Conservation (phyloP, 1,140 invertebrate genomes). For the Brachionus rotundiformis region DNA sequence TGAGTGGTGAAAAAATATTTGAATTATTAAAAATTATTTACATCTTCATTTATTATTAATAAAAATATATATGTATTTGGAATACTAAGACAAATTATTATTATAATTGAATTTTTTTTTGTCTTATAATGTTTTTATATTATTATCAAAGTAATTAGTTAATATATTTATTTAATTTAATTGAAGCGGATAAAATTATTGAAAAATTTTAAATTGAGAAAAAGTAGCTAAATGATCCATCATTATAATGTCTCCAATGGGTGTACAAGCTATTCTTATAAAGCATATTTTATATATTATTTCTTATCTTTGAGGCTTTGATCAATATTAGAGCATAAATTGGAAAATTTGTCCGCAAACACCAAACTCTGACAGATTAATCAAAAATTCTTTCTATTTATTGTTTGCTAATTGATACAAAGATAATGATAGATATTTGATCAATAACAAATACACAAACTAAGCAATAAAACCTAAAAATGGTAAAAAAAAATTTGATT, state of each 20-base stretch:
- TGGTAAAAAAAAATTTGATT: not conserved
- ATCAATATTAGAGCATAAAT: not conserved
- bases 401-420: not conserved
- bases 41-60: not conserved
- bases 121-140: not conserved
- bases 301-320: no score
- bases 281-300: no score
- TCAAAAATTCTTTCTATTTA: not conserved
- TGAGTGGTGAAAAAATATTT: not conserved
- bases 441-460: constrained; percentile 12
- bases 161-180: no score
- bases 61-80: no score
- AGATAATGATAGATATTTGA: not conserved
- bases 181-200: no score
- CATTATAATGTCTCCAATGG: no score
- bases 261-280: no score
- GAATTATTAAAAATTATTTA: constrained; percentile 13
- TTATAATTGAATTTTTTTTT: not conserved
- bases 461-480: not conserved
- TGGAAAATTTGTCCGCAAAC: not conserved
- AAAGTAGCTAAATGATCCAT: no score
- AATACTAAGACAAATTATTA: not conserved
- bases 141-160: no score
- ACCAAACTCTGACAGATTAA: not conserved
- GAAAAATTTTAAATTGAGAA: no score